Base-by-base conservation (phyloP, 2,797 vertebrate genomes). In the Podargus strigoides region DNA sequence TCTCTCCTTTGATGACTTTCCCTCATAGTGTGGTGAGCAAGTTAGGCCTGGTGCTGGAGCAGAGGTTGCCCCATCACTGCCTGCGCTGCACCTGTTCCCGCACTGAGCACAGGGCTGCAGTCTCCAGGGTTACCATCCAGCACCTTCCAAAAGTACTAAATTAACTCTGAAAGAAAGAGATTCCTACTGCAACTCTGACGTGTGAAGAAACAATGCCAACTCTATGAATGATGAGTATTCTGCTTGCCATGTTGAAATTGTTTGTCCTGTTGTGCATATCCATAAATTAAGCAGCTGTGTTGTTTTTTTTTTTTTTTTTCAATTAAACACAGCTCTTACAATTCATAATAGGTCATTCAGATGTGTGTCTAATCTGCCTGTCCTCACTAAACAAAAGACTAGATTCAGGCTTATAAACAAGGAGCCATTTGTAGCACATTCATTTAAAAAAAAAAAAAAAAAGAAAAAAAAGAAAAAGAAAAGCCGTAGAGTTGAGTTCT, bases 241-340 rank as follows among this genome's bases (percentile, higher is more conserved):
- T 82, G 79, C 66, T 97, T 95, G 89, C 92, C 95, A 58, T 85
- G 78, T 93, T 55, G 85, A 97, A 97, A 95, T 78, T 93, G 79
- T 95, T 97, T 94, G 93, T 95, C 91, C 81, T 96, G 66, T 95
- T 91, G 82, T 86, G 94, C 66, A 80, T 79, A 97, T 94, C 92
- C 95, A 97, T 97, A 97, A 97, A 97, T 97, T 95, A 97, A 97
- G 72, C 96, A 98, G 97, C 90, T 97, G 96, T n/a, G 46, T 24
- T 23, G 46, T 24, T 24, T 75, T 87, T 30, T 50, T 8, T 46
- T 56, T 90, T 79, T 56, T 90, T 87, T 56, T 55, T 56, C 87
- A 96, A 27, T 96, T 97, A 97, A 96, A 94, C 42, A 85, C 36
- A 94, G 63, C 15, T n/a, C 50, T 97, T 89, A 96, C 64, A 94